These are phyloP conservation scores for Bufo bufo DNA, from an alignment of 2,113 vertebrate species.

Conservation along the genomic window DNA sequence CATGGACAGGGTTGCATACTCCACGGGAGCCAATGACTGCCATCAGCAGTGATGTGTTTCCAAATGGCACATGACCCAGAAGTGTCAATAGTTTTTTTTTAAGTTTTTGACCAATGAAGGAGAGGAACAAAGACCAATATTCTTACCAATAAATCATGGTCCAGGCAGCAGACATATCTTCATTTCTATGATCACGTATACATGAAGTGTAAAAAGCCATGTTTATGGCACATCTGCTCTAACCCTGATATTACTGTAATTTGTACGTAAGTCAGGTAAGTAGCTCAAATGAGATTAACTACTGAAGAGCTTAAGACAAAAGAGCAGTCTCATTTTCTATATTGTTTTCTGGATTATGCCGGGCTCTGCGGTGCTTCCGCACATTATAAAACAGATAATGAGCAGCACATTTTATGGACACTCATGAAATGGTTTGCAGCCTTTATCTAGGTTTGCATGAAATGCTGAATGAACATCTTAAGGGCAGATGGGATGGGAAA, in stretches of 20 bases:
- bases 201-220: not conserved
- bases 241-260: not conserved
- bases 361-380: not conserved
- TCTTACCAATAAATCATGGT: too few relatives aligned
- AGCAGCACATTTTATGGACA: slow-evolving; percentile 36
- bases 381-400: slow-evolving; percentile 36
- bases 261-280: not conserved
- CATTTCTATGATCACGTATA: not conserved
- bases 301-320: not conserved
- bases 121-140: too few relatives aligned
- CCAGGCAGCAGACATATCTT: not conserved
- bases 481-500: slow-evolving; percentile 13
- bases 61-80: too few relatives aligned
- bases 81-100: too few relatives aligned
- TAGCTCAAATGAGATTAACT: slow-evolving; percentile 2
- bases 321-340: not conserved
- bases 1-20: too few relatives aligned
- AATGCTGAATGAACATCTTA: slow-evolving; percentile 28
- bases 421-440: slow-evolving; percentile 25
- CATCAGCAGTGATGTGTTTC: too few relatives aligned
- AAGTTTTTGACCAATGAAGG: too few relatives aligned
- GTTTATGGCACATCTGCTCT: not conserved
- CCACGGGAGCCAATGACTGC: too few relatives aligned
- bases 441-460: slow-evolving; percentile 26
- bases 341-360: not conserved